Percentiles rank a stretch among this genome's conserved stretches.
Evolutionary conservation across 2,113 vertebrate genomes (phyloP).

Genomic region (Rhinichthys klamathensis): DNA sequence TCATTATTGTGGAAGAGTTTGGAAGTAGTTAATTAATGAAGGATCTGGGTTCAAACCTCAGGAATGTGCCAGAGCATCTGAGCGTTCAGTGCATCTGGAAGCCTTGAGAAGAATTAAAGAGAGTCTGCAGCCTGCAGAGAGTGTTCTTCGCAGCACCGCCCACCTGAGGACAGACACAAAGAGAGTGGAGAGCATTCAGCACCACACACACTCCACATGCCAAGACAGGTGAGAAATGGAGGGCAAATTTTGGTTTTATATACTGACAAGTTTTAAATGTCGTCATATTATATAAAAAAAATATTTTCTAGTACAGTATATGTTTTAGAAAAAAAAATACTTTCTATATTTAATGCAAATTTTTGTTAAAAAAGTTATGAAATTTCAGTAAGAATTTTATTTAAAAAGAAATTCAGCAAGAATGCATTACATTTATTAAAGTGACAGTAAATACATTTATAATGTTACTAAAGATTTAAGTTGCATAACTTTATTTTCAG

Average conservation of each 20-base stretch:
- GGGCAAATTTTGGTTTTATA: neutral
- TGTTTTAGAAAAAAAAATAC: neutral
- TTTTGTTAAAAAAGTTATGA: neutral
- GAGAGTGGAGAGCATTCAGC: constrained; percentile 68
- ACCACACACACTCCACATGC: constrained; percentile 48
- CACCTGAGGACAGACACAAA: constrained; percentile 69
- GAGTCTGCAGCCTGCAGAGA: constrained; percentile 63
- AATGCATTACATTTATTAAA: neutral
- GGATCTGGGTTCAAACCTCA: constrained; percentile 58
- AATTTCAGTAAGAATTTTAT: neutral
- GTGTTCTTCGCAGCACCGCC: constrained; percentile 51
- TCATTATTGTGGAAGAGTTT: neutral
- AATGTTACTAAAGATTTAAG: neutral
- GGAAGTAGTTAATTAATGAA: neutral
- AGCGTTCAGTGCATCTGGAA: constrained; percentile 64
- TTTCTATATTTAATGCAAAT: neutral
- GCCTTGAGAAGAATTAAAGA: constrained; percentile 71
- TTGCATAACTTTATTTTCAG: neutral
- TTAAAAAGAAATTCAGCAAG: neutral
- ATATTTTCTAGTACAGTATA: neutral
- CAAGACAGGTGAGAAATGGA: constrained; percentile 52
- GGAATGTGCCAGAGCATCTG: constrained; percentile 71
- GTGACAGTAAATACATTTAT: neutral
- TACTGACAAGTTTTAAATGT: neutral
- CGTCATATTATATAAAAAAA: neutral